Evolutionary conservation across 2,113 vertebrate genomes (phyloP).

Genomic region (Mastomys natalensis): DNA sequence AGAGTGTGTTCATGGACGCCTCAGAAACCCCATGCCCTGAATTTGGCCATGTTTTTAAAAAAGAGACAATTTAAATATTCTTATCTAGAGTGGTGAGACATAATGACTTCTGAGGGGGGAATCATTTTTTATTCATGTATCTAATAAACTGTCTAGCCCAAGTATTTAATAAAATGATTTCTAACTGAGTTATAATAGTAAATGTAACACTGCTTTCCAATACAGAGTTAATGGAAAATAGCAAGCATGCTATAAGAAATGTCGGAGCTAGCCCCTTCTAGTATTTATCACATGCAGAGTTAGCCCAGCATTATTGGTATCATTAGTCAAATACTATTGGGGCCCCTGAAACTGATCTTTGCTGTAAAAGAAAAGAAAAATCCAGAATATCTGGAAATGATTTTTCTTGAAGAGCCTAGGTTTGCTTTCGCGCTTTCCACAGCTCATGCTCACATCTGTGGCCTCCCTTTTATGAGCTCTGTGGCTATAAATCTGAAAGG

Average conservation of each 20-base stretch:
- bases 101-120: conserved; percentile 10
- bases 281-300: background rate
- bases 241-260: background rate
- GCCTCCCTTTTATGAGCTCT: conserved; percentile 69
- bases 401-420: conserved; percentile 44
- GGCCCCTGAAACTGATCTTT: conserved; percentile 1
- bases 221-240: conserved; percentile 37
- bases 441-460: conserved; percentile 58
- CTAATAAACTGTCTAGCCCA: background rate
- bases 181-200: conserved; percentile 19
- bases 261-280: background rate
- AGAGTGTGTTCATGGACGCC: too few relatives aligned
- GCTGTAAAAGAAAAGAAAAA: conserved; percentile 35
- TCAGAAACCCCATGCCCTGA: background rate
- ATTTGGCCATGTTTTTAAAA: background rate
- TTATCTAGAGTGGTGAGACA: background rate
- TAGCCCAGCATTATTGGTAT: background rate
- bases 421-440: conserved; percentile 74
- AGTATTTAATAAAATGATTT: conserved; percentile 39
- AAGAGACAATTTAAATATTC: background rate
- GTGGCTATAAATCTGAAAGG: conserved; percentile 77
- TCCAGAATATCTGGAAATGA: conserved; percentile 22
- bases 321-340: background rate
- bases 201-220: conserved; percentile 11
- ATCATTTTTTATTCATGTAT: background rate